phyloP scores from a whole-genome alignment of 1,140 invertebrate species.

The Drosophila mayri region DNA sequence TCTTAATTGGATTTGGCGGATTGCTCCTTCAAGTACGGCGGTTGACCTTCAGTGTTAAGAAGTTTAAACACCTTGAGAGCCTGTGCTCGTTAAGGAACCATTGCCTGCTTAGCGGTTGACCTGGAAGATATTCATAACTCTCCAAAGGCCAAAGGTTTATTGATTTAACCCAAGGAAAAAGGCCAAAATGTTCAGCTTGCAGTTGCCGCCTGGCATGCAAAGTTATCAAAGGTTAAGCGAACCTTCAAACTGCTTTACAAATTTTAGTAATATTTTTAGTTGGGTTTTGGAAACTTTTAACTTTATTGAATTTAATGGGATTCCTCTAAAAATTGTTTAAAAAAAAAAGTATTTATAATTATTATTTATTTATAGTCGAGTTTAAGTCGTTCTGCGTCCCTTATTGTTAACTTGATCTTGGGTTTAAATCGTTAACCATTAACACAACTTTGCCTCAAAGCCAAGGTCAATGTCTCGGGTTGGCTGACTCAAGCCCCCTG shows the following conservation, averaged over 20 bases:
- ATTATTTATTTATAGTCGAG: background rate
- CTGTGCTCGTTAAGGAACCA: slow-evolving; percentile 2
- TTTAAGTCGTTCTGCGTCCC: background rate
- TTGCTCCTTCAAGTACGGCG: slow-evolving; percentile 13
- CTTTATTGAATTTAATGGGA: background rate
- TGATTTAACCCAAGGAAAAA: slow-evolving; percentile 17
- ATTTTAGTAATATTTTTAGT: background rate
- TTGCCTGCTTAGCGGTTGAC: slow-evolving; percentile 1
- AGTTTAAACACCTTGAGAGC: slow-evolving; percentile 12
- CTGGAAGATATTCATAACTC: background rate
- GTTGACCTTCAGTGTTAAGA: slow-evolving; percentile 17
- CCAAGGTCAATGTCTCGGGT: slow-evolving; percentile 21
- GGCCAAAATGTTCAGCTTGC: background rate
- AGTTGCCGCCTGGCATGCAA: slow-evolving; percentile 8
- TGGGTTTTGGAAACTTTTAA: background rate
- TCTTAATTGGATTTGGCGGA: slow-evolving; percentile 27
- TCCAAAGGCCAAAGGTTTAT: slow-evolving; percentile 14
- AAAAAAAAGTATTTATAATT: background rate
- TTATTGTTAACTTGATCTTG: background rate
- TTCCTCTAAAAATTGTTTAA: background rate
- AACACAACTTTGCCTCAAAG: slow-evolving; percentile 10
- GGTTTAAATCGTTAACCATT: background rate
- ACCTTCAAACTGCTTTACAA: background rate
- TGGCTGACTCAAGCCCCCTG: slow-evolving; percentile 5
- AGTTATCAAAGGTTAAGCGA: slow-evolving; percentile 13